Evolutionary conservation across 2,113 vertebrate genomes (phyloP).

Genomic region (Onychorhynchus coronatus): DNA sequence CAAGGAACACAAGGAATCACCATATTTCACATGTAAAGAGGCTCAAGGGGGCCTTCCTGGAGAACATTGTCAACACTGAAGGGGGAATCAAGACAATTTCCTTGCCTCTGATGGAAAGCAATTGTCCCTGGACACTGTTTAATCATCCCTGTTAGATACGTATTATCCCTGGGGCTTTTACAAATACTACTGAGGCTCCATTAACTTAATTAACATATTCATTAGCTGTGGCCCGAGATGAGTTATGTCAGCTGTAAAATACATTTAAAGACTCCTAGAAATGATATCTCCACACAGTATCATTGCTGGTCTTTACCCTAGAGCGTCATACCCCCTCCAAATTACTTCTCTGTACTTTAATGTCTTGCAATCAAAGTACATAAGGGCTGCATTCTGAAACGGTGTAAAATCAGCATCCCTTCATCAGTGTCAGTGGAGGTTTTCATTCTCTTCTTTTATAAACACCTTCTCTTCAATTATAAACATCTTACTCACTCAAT

Average conservation of each 20-base stretch:
- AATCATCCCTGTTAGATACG: background rate
- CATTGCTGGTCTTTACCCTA: background rate
- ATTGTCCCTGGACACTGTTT: background rate
- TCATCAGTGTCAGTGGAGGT: background rate
- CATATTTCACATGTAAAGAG: background rate
- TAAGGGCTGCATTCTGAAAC: background rate
- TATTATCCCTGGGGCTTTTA: background rate
- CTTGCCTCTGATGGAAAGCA: background rate
- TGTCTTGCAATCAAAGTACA: background rate
- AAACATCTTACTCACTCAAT: background rate
- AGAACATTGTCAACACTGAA: background rate
- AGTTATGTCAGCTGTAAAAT: background rate
- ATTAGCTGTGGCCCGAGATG: background rate
- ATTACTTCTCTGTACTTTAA: background rate
- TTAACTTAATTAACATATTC: background rate
- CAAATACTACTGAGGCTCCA: background rate
- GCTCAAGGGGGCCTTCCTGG: background rate
- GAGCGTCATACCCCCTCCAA: background rate
- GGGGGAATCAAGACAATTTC: background rate
- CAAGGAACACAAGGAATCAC: background rate
- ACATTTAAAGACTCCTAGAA: background rate
- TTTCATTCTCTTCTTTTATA: background rate
- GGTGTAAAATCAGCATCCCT: background rate
- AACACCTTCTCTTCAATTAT: background rate
- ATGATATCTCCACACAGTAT: background rate